These are phyloP conservation scores for Machimus atricapillus DNA, from an alignment of 2,888 invertebrate species.

Conservation along the genomic window DNA sequence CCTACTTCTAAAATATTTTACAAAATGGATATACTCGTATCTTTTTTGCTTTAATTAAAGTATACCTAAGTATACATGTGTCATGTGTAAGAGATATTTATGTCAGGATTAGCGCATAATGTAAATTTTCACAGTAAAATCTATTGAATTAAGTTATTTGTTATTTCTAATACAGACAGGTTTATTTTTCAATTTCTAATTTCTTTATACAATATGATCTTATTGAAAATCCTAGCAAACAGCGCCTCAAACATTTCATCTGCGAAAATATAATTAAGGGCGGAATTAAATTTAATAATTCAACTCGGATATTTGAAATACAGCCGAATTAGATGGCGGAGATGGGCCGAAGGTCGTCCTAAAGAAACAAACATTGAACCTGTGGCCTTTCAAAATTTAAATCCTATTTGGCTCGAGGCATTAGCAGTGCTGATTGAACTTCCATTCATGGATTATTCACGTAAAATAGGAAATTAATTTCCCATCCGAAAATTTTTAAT, in stretches of 20 bases:
- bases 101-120: not conserved
- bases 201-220: not conserved
- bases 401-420: constrained; percentile 11
- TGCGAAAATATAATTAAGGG: not conserved
- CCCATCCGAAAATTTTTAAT: constrained; percentile 44
- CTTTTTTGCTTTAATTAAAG: too few species aligned
- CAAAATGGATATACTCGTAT: too few species aligned
- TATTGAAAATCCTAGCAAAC: not conserved
- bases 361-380: not conserved
- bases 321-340: not conserved
- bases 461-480: constrained; percentile 49
- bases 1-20: too few species aligned
- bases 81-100: too few species aligned
- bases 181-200: not conserved
- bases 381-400: constrained; percentile 7
- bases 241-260: not conserved
- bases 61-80: too few species aligned
- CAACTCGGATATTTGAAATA: constrained; percentile 19
- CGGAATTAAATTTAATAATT: constrained; percentile 32
- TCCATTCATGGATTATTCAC: constrained; percentile 46
- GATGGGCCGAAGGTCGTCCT: not conserved
- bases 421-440: constrained; percentile 42
- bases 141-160: not conserved
- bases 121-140: not conserved
- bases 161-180: too few species aligned